Evolutionary conservation across 2,113 vertebrate genomes (phyloP).

Genomic region (Equus przewalskii): DNA sequence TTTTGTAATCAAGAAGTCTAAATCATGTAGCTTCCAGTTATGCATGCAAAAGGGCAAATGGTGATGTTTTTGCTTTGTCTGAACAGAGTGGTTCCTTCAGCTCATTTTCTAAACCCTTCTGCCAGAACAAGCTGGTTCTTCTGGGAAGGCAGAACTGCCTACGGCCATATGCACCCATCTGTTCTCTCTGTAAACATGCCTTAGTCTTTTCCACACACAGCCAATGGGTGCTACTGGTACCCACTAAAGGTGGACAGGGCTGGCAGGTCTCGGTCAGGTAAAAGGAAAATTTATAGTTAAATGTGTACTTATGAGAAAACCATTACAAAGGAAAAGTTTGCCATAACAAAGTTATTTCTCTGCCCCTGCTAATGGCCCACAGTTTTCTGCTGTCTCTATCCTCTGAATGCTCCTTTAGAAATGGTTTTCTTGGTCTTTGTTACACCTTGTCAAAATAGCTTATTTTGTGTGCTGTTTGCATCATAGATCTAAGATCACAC

Average conservation of each 20-base stretch:
- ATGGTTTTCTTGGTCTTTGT: background rate
- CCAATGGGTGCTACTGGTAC: background rate
- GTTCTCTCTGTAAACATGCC: background rate
- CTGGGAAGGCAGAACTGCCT: conserved; percentile 60
- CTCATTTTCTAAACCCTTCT: conserved; percentile 72
- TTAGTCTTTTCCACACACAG: conserved; percentile 18
- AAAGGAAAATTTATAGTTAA: background rate
- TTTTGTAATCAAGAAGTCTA: background rate
- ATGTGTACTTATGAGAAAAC: background rate
- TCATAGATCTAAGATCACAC: background rate
- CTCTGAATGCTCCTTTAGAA: background rate
- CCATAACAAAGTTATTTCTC: background rate
- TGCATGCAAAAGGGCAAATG: background rate
- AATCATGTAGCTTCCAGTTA: background rate
- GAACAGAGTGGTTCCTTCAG: conserved; percentile 52
- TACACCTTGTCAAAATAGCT: background rate
- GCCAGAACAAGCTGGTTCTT: conserved; percentile 53
- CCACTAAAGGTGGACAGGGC: background rate
- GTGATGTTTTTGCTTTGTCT: conserved; percentile 36
- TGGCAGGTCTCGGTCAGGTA: background rate
- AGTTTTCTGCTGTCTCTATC: background rate
- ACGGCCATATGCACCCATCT: conserved; percentile 40
- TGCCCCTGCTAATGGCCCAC: background rate
- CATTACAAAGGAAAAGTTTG: background rate
- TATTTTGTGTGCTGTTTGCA: background rate